Percentiles rank a stretch among this genome's conserved stretches.
These are phyloP conservation scores for Drosophila novamexicana DNA, from an alignment of 1,140 invertebrate genomes.

Conservation along the genomic window DNA sequence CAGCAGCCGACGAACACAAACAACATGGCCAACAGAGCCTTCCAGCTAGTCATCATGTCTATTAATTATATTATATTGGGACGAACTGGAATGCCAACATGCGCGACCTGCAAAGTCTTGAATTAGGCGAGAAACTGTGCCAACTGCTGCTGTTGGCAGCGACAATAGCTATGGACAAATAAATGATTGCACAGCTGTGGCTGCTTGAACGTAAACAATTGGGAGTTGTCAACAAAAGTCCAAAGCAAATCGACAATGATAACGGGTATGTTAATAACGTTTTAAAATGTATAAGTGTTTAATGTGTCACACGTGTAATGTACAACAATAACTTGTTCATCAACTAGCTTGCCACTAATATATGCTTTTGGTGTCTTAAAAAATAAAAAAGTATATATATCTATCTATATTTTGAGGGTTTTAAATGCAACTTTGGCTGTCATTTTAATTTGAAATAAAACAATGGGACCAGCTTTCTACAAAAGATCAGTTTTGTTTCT, in stretches of 20 bases:
- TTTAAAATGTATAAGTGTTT: no score
- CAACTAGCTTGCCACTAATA: no score
- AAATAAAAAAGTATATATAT: no score
- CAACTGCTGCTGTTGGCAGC: background rate
- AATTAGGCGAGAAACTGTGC: background rate
- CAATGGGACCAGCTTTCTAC: no score
- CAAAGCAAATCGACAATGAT: background rate
- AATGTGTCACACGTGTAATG: no score
- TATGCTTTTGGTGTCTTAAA: no score
- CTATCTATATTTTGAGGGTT: no score
- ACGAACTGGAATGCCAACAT: no score
- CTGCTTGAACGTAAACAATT: background rate
- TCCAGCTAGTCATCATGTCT: conserved; percentile 66
- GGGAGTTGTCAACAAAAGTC: background rate
- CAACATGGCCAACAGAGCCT: conserved; percentile 88
- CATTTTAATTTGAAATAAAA: no score
- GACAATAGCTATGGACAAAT: background rate
- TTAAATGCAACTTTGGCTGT: no score
- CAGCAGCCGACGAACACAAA: conserved; percentile 95
- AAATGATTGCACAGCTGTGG: conserved; percentile 2
- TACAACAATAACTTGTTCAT: no score
- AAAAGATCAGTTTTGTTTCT: conserved; percentile 1
- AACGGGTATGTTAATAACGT: background rate
- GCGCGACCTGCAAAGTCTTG: background rate
- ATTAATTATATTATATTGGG: no score